These are phyloP conservation scores for Rhyacophila brunnea DNA, from an alignment of 1,140 invertebrate species.

Conservation along the genomic window DNA sequence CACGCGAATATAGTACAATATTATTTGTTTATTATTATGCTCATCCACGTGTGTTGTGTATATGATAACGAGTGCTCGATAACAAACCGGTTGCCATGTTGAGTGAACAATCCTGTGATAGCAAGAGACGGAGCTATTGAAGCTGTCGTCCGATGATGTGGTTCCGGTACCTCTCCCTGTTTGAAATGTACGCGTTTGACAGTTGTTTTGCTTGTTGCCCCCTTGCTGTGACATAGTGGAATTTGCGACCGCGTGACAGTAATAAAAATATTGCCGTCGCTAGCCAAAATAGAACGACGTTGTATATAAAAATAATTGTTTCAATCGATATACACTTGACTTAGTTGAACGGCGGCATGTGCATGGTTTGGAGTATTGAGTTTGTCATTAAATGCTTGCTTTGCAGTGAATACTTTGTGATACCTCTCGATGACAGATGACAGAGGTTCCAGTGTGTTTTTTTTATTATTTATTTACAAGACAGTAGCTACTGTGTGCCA, in stretches of 20 bases:
- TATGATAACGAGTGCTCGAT: constrained; percentile 8
- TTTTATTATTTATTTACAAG: not conserved
- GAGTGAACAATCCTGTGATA: constrained; percentile 3
- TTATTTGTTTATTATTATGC: too few relatives aligned
- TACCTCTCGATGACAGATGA: not conserved
- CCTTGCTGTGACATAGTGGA: not conserved
- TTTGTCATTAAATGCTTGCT: constrained; percentile 2
- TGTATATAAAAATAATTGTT: too few relatives aligned
- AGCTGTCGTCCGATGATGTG: not conserved
- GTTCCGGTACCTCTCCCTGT: not conserved
- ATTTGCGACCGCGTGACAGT: constrained; percentile 7
- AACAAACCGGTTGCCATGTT: constrained; percentile 6
- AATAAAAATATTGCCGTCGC: not conserved
- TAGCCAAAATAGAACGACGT: not conserved
- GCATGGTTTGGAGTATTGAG: constrained; percentile 1
- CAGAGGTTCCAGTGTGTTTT: not conserved
- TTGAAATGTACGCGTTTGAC: constrained; percentile 12
- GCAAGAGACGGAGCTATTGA: constrained; percentile 3
- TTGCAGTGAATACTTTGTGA: constrained; percentile 1
- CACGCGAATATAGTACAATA: too few relatives aligned
- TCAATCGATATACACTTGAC: not conserved
- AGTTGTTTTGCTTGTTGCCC: constrained; percentile 3
- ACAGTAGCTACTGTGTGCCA: too few relatives aligned
- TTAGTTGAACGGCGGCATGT: not conserved
- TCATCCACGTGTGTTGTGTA: too few relatives aligned